Base-by-base conservation (phyloP, 2,797 vertebrate species). In the Forpus xanthops region DNA sequence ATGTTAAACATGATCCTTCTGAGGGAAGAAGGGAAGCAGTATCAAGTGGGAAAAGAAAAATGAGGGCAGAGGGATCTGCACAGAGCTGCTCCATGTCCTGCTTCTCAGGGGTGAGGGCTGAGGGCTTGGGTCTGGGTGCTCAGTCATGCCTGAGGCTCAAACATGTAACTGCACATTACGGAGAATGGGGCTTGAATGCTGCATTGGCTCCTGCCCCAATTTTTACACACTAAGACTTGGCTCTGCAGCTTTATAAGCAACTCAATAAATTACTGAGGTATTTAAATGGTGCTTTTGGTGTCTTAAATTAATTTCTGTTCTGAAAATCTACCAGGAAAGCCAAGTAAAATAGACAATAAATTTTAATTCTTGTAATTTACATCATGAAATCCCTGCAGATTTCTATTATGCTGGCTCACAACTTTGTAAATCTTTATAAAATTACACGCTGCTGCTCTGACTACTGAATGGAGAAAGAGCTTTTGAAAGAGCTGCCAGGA, bases 101-200 rank as follows among this genome's bases (percentile, higher is more conserved):
- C 12, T 16, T 13, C 66, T 6, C 18, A 2, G 21, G 15, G 33
- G 21, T 8, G 11, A 9, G 1, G 33, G n/a, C 2, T 41, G 45
- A 19, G 15, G 41, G 30, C 44, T 20, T 10, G 17, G 66, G 24
- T 18, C 45, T 10, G 75, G 58, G 12, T 18, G 61, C 53, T 76
- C 53, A 12, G 24, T 9, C 30, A 11, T 1, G 25, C 45, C 33
- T 1, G 21, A 47, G 35, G 61, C 53, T 58, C 12, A 2, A 7
- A 30, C 39, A 14, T 5, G 2, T 4, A 12, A 27, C 62, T 31
- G 66, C 68, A 19, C 1, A 0, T 4, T 47, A 6, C 5, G 3
- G 20, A 31, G 6, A 42, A 20, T 0, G 1, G 39, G 62, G 1
- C 23, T 2, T 9, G 30, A 35, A 23, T 33, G 17, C n/a, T 11